Evolutionary conservation across 2,113 vertebrate species (phyloP), one percentile per base, ranked within the genome.

Genomic region (Cacatua alba): DNA sequence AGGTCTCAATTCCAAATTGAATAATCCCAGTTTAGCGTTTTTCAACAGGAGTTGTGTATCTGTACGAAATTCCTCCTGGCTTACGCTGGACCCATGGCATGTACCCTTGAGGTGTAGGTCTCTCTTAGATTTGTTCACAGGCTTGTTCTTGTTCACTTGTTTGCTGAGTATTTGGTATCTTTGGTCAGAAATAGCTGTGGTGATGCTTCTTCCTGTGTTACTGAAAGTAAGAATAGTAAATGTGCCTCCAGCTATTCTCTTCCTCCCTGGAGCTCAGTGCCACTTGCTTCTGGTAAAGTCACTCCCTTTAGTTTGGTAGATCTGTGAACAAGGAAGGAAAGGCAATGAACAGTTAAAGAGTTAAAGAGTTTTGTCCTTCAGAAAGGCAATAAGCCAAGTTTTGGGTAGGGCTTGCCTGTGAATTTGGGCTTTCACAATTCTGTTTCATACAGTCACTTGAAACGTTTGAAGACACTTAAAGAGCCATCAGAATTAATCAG

Each of bases 281-380:
- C 70, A 29, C 70, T 94, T 85, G 57, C 59, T 96, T n/a, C 52
- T 76, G 41, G 62, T 91, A 41, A 67, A 94, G 52, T 87, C 77
- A 79, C 41, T 84, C 57, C 31, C 44, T 92, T 91, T 82, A 10
- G 35, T 86, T 84, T 67, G 52, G 62, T 75, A 79, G 68, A 62
- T 93, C 72, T 89, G 3, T 86, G 91, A 94, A 82, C 35, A 79
- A 78, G 31, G 75, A 76, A 78, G 67, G 51, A 83, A 89, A 7
- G 7, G 15, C 57, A 79, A 68, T 51, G 57, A 71, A 83, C 29
- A 81, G 23, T n/a, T 78, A 25, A 59, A 67, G 62, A 51, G 20
- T 82, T 77, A 33, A 51, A 70, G 63, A 51, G 16, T 82, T 96
- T 57, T 79, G 62, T 91, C 77, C 74, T 91, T 94, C 57, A 70